phyloP scores from a whole-genome alignment of 2,113 vertebrate genomes.

The human (Homo sapiens) region DNA sequence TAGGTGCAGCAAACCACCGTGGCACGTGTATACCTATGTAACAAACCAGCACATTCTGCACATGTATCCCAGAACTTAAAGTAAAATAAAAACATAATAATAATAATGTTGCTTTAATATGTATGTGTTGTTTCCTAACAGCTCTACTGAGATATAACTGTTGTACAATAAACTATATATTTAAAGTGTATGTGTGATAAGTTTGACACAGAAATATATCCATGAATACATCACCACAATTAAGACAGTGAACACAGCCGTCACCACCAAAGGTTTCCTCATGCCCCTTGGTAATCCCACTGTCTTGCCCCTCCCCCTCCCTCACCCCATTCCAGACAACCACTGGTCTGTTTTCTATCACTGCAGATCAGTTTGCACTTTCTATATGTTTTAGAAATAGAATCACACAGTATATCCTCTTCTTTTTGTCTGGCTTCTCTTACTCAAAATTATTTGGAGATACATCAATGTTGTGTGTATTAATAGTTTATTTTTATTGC shows the following conservation, averaged over 20 bases:
- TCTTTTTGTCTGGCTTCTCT: neutral
- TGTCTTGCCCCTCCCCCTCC: neutral
- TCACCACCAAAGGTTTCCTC: neutral
- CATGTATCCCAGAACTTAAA: too few species aligned
- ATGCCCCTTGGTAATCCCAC: neutral
- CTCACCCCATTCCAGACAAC: neutral
- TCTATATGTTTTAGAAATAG: neutral
- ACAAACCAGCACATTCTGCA: too few species aligned
- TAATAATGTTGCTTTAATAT: neutral
- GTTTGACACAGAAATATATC: neutral
- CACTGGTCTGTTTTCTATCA: neutral
- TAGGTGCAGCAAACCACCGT: too few species aligned
- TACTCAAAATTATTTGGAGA: neutral
- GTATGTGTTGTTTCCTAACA: constrained; percentile 11
- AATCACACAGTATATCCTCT: neutral
- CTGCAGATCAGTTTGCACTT: neutral
- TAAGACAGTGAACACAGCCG: neutral
- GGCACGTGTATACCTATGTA: too few species aligned
- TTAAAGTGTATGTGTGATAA: neutral
- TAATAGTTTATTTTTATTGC: constrained; percentile 22
- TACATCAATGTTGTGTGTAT: neutral
- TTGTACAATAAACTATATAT: neutral
- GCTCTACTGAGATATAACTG: neutral
- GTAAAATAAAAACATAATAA: too few species aligned
- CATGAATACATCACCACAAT: neutral